Evolutionary conservation across 2,113 vertebrate genomes (phyloP), one percentile per base, ranked within the genome.

Genomic region (Antidorcas marsupialis): DNA sequence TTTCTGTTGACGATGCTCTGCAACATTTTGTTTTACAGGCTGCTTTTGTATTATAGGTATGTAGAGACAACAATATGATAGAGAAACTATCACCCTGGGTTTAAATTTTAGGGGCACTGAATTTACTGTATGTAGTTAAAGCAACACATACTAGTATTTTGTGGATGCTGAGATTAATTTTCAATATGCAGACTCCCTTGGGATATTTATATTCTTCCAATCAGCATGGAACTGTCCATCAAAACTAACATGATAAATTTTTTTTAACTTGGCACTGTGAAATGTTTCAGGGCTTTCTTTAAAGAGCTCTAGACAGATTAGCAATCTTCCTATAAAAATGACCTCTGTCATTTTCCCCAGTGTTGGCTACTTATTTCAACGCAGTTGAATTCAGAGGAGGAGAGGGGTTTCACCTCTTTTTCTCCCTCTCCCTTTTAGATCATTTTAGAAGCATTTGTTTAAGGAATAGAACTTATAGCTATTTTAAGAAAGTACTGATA

Each of bases 131-230:
- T 98, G 98, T 97, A 96, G 94, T 98, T 98, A 98, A 99, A 98
- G 98, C 94, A 98, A 98, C 97, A 98, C 97, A 98, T 98, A 98
- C 95, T 97, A 98, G 95, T 98, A 98, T 98, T 99, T 99, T 98
- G 97, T 98, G 97, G 97, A 98, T 98, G 98, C 98, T 98, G 98
- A 99, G 97, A 98, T 99, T 99, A 99, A 99, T 99, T 99, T 99
- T 98, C 98, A 99, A 98, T 98, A 98, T 45, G 1, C 97, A 78
- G 60, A 97, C 97, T 99, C 99, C 98, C 98, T 97, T 98, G 99
- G 98, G 99, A 99, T 98, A 99, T 99, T 99, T 99, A 98, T 99
- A 99, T 99, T 98, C 99, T 98, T 98, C 98, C 98, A 99, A 98
- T 99, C 98, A 99, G 98, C 97, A 98, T 97, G 98, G 98, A 99